Evolutionary conservation across 2,113 vertebrate species (phyloP), one percentile per base, ranked within the genome.

Genomic region (Crotalus viridis): DNA sequence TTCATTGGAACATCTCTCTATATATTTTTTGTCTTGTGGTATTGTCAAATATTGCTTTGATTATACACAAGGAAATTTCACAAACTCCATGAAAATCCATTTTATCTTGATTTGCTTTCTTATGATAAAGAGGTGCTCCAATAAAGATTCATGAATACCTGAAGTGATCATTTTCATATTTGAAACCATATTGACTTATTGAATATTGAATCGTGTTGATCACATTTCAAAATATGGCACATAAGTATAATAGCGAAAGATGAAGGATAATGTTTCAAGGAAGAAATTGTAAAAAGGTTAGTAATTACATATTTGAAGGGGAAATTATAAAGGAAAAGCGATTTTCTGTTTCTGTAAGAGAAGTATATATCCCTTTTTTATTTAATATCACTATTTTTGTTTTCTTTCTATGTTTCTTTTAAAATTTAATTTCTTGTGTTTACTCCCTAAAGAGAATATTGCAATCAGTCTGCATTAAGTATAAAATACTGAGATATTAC

Each of bases 391-490:
- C 28, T 69, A 69, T 28, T n/a, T 61, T 26, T 61, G 3, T 9
- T 61, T 26, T 61, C 22, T 26, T 64, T 12, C 26, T 69, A n/a
- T 13, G 26, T 28, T 64, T 28, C 4, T 13, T 64, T 64, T 28
- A 64, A 13, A 3, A 64, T 28, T 64, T 64, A 0, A 28, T 64
- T 64, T 64, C 10, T 64, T 64, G 10, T 12, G 1, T 13, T 64
- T 5, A 64, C 1, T 4, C 1, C 10, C 3, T 64, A 12, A 64
- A 64, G 24, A n/a, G 10, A 64, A n/a, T 64, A 4, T 13, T 64
- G 61, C 10, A n/a, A n/a, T n/a, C 3, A n/a, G 4, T 12, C 12
- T 0, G 1, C 4, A 69, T 69, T 2, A n/a, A 0, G 13, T 13
- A 13, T 69, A 13, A 69, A 69, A 64, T 64, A 64, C 0, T 13